Base-by-base conservation (phyloP, 2,113 vertebrate genomes). In the Grallaria varia region DNA sequence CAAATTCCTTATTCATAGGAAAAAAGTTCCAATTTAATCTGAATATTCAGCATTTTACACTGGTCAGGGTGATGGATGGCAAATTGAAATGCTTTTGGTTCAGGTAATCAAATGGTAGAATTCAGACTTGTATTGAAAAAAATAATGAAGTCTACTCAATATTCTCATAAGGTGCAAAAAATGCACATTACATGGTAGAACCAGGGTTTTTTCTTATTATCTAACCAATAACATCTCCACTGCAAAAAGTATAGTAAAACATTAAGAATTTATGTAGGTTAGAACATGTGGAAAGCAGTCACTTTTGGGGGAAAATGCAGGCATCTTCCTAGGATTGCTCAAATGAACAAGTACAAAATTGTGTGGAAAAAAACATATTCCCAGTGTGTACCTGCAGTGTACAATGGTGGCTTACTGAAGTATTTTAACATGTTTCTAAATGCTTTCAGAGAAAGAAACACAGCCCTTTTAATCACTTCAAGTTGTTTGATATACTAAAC, bases 1-100 rank as follows among this genome's bases (percentile, higher is more conserved):
- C 97, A 94, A 97, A 98, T 98, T 97, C 95, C 96, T 97, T 97
- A 98, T 98, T 97, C 98, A 98, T 97, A 97, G 97, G 39, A 96
- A 97, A 97, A 97, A 97, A 96, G 97, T 97, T 96, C 97, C 98
- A 96, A 97, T 98, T 98, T 97, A 97, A 98, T 98, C 97, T 97
- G 97, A 98, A 98, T 98, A 98, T 98, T 97, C 96, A 98, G 97
- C 97, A 95, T 97, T 97, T 96, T 93, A 93, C 95, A 84, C 89
- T 83, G 97, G 97, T 96, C 97, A 96, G 96, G 97, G 98, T 98
- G 97, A 98, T 97, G 97, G 97, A 98, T 98, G 97, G 97, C 96
- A 95, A 96, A 97, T 95, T 97, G 97, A 98, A 97, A 97, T 89
- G 95, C 96, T 97, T 96, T 97, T 89, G 95, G 97, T 97, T 95